Conservation (phyloP, 2,888 invertebrate genomes). For the Zootermopsis nevadensis region DNA sequence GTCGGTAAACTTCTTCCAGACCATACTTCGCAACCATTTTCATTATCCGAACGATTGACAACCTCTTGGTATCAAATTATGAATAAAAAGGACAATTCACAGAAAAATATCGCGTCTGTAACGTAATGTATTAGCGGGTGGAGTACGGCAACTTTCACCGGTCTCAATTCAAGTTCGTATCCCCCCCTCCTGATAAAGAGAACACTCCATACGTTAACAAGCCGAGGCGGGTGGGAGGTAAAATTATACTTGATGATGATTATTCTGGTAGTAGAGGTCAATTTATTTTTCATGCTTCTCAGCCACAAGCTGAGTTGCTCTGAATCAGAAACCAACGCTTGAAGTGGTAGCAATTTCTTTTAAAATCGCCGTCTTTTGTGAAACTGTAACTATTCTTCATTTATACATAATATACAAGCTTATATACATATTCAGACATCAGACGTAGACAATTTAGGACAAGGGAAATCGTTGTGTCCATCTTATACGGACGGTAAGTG, state of each 20-base stretch:
- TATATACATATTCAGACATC: too few species aligned
- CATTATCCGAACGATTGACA: background rate
- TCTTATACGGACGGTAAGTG: too few species aligned
- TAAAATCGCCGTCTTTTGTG: background rate
- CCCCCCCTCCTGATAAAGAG: background rate
- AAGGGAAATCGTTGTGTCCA: too few species aligned
- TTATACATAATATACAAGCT: too few species aligned
- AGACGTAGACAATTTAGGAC: too few species aligned
- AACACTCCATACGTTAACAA: background rate
- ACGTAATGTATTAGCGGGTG: background rate
- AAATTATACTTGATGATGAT: conserved; percentile 3
- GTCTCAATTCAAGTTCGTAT: conserved; percentile 8
- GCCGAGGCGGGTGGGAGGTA: background rate
- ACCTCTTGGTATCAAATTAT: background rate
- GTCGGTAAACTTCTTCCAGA: too few species aligned
- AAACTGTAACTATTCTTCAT: background rate
- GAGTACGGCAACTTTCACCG: background rate
- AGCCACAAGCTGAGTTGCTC: background rate
- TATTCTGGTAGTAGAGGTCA: background rate
- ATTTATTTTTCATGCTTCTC: conserved; percentile 1
- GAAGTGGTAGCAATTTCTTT: background rate
- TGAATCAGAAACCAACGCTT: background rate
- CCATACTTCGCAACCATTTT: too few species aligned
- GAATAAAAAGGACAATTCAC: background rate
- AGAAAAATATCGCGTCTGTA: background rate